Base-by-base conservation (phyloP, 2,113 vertebrate species). In the Otolemur garnettii region DNA sequence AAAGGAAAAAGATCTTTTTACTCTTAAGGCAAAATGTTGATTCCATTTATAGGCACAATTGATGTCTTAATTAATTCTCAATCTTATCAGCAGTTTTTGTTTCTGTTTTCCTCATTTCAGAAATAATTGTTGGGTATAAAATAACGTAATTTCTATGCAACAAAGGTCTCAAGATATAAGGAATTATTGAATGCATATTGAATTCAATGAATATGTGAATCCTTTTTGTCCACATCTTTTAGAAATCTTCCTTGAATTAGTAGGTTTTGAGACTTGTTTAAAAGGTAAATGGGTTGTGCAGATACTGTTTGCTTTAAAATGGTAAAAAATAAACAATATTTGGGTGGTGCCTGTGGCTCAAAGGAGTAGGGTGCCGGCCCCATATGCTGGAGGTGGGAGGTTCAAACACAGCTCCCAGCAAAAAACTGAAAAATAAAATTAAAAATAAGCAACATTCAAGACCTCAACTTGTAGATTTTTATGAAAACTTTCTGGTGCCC, bases 391-490 rank as follows among this genome's bases (percentile, higher is more conserved):
- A 38, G 38, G 38, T 38, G 38, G 38, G 3, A 38, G 38, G 38
- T 38, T 38, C 38, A 38, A 38, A 38, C 4, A 38, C 38, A 38
- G 38, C 38, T 4, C 38, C 38, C 38, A 38, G 38, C 38, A 38
- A 38, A 38, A 38, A 38, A 38, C 38, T 38, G 38, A 38, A 38
- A 38, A 38, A 38, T 38, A 38, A 38, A 38, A 38, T 38, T 38
- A 38, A 38, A 38, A n/a, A n/a, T n/a, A 68, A 91, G 59, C 21
- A 74, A 35, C 8, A 50, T 22, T 53, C 18, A 57, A 85, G 75
- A 35, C 55, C 50, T 30, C 74, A 72, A 71, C 94, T 8, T 68
- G 83, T 68, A 33, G 1, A 50, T 75, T 96, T 84, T 62, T 92
- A 38, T 75, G 1, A 2, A 81, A 81, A 57, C 69, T 19, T 19